Conservation (phyloP, 2,888 invertebrate genomes). For the Rhagophthalmus giganteus region DNA sequence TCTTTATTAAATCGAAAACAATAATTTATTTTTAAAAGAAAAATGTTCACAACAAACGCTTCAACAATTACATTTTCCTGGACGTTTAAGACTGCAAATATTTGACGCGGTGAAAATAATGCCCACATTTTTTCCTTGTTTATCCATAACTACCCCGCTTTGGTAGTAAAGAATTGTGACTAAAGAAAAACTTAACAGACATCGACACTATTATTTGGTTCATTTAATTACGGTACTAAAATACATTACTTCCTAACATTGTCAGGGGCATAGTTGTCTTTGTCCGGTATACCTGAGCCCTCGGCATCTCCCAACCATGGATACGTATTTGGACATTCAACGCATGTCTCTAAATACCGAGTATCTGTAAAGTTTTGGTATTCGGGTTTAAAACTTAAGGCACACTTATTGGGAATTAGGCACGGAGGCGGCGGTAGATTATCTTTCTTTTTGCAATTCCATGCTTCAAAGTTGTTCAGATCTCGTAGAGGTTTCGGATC, state of each 20-base stretch:
- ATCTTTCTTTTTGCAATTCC: slow-evolving; percentile 76
- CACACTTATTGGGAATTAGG: slow-evolving; percentile 80
- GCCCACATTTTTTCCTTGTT: slow-evolving; percentile 17
- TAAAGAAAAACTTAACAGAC: slow-evolving; percentile 5
- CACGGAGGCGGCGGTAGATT: slow-evolving; percentile 75
- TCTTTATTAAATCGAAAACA: slow-evolving; percentile 11
- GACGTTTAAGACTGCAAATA: slow-evolving; percentile 1
- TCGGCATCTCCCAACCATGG: slow-evolving; percentile 89
- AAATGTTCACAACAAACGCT: slow-evolving; percentile 10
- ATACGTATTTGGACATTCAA: slow-evolving; percentile 80
- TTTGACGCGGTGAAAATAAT: slow-evolving; percentile 10
- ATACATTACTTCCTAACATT: slow-evolving; percentile 54
- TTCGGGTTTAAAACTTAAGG: slow-evolving; percentile 75
- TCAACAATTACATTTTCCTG: slow-evolving; percentile 6
- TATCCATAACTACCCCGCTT: background rate
- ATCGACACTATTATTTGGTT: slow-evolving; percentile 8
- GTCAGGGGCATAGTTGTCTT: slow-evolving; percentile 80
- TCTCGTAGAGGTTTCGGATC: slow-evolving; percentile 75
- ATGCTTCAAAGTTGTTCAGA: slow-evolving; percentile 74
- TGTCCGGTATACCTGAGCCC: slow-evolving; percentile 77
- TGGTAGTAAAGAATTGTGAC: background rate
- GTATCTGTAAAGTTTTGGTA: slow-evolving; percentile 78
- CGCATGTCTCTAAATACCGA: slow-evolving; percentile 86
- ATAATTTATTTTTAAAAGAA: slow-evolving; percentile 5
- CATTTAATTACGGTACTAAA: slow-evolving; percentile 1